Evolutionary conservation across 2,113 vertebrate species (phyloP).

Genomic region (Myxocyprinus asiaticus): DNA sequence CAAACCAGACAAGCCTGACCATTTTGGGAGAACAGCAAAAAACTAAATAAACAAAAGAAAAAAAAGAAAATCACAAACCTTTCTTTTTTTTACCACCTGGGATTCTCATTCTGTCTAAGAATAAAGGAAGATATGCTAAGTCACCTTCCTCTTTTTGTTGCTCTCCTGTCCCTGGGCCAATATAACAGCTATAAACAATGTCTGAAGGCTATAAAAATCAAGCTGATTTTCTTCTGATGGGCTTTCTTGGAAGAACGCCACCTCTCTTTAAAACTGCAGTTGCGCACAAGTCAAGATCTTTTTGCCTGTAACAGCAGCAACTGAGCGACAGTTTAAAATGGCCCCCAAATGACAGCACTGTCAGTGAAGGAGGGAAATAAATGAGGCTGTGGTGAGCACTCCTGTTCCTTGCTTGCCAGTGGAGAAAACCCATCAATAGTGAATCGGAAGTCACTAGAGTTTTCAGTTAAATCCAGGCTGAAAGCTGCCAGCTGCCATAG

Average conservation of each 20-base stretch:
- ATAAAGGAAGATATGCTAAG: conserved; percentile 27
- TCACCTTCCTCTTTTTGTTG: conserved; percentile 26
- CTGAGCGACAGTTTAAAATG: conserved; percentile 38
- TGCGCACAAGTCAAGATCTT: background rate
- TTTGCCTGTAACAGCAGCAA: conserved; percentile 26
- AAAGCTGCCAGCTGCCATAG: conserved; percentile 29
- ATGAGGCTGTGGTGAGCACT: conserved; percentile 19
- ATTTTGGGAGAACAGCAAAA: too few species aligned
- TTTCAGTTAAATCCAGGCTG: conserved; percentile 24
- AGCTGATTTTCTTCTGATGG: background rate
- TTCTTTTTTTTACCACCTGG: too few species aligned
- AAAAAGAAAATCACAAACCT: too few species aligned
- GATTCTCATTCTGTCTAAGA: background rate
- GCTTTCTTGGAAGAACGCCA: background rate
- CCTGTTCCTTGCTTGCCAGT: background rate
- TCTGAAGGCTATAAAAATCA: conserved; percentile 46
- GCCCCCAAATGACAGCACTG: conserved; percentile 32
- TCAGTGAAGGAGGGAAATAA: conserved; percentile 27
- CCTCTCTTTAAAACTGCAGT: too few species aligned
- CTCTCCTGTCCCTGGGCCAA: background rate
- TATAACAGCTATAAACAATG: conserved; percentile 8
- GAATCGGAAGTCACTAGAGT: conserved; percentile 34
- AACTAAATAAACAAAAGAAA: too few species aligned
- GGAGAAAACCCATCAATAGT: background rate
- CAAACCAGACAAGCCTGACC: too few species aligned